Evolutionary conservation across 37 sponge, comb jelly and placozoan species (phyloP).

Genomic region (Halichondria panicea): DNA sequence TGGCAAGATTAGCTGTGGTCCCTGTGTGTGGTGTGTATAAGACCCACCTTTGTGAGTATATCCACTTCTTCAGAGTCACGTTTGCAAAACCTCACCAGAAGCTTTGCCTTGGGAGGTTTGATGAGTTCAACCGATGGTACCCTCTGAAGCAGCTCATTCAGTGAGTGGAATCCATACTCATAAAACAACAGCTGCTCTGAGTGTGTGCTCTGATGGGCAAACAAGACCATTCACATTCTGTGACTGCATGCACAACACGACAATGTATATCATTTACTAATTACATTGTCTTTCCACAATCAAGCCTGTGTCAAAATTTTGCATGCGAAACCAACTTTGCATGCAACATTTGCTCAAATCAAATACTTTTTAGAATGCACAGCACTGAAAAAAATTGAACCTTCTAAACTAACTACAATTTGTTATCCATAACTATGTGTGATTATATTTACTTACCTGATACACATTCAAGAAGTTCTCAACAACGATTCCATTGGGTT

Average conservation of each 20-base stretch:
- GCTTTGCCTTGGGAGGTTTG: conserved; percentile 11
- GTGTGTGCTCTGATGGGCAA: not conserved
- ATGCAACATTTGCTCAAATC: too few species aligned
- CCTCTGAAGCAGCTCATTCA: conserved; percentile 27
- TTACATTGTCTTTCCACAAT: too few species aligned
- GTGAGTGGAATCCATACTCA: conserved; percentile 33
- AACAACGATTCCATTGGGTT: conserved; percentile 43
- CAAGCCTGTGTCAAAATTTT: too few species aligned
- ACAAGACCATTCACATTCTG: not conserved
- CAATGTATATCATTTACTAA: not conserved
- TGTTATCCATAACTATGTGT: not conserved
- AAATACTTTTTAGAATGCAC: too few species aligned
- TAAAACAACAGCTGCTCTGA: too few species aligned
- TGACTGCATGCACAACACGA: not conserved
- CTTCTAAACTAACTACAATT: not conserved
- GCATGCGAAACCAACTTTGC: too few species aligned
- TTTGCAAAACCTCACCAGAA: conserved; percentile 29
- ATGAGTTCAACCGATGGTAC: conserved; percentile 27
- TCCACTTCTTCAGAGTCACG: too few species aligned
- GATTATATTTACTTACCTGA: conserved; percentile 37
- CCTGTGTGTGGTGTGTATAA: too few species aligned
- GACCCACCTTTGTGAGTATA: too few species aligned
- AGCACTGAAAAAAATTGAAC: too few species aligned
- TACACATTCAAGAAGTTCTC: conserved; percentile 15
- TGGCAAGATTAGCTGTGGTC: too few species aligned